Conservation (phyloP, 2,888 invertebrate genomes). For the Capitulum mitella region DNA sequence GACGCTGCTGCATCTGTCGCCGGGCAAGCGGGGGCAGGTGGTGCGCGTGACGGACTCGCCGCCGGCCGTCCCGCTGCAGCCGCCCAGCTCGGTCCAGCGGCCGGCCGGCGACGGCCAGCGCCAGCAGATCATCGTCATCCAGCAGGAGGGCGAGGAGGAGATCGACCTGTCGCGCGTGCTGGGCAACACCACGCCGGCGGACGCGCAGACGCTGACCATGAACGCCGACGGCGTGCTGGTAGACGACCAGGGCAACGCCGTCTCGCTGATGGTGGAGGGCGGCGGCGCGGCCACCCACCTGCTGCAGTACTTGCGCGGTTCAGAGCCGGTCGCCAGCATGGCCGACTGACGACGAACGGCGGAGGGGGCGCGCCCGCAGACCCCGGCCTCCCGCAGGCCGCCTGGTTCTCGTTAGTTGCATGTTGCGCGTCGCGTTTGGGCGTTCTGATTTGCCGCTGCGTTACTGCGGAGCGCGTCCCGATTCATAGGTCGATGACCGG, state of each 20-base stretch:
- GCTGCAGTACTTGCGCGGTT: constrained; percentile 4
- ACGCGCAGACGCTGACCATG: constrained; percentile 5
- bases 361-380: background rate
- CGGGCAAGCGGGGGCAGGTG: constrained; percentile 47
- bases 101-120: constrained; percentile 38
- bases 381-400: background rate
- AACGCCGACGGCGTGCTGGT: constrained; percentile 18
- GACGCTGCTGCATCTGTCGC: constrained; percentile 26
- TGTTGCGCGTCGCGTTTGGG: background rate
- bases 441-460: background rate
- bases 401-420: background rate
- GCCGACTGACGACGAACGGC: background rate
- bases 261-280: constrained; percentile 21
- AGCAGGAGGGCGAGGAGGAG: constrained; percentile 50
- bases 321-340: background rate
- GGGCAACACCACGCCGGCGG: background rate
- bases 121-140: constrained; percentile 46
- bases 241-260: constrained; percentile 14
- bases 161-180: constrained; percentile 42
- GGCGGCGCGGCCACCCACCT: constrained; percentile 10
- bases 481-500: too few species aligned
- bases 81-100: constrained; percentile 40
- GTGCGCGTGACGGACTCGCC: constrained; percentile 45
- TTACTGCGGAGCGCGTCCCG: too few species aligned
- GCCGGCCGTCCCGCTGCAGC: constrained; percentile 36